Evolutionary conservation across 2,113 vertebrate species (phyloP).

Genomic region (Talpa occidentalis): DNA sequence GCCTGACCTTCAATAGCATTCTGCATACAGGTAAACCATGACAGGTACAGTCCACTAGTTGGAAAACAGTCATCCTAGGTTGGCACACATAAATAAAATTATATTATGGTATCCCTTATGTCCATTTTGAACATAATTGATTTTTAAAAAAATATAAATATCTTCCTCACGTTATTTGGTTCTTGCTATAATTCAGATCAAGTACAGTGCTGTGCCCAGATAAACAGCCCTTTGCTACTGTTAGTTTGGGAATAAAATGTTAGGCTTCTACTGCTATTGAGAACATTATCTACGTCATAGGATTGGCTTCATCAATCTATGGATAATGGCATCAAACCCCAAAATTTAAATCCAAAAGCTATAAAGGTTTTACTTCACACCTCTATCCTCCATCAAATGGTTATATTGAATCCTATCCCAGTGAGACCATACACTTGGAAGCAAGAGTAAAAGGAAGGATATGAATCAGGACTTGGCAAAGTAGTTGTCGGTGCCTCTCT

Average conservation of each 20-base stretch:
- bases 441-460: background rate
- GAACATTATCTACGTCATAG: background rate
- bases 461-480: background rate
- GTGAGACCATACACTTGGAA: background rate
- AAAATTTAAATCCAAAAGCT: background rate
- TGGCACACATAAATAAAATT: background rate
- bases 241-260: background rate
- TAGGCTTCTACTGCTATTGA: background rate
- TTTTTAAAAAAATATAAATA: constrained; percentile 5
- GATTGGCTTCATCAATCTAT: too few species aligned
- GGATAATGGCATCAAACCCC: background rate
- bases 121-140: background rate
- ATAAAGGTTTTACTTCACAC: background rate
- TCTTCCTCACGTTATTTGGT: background rate
- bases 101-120: background rate
- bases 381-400: background rate
- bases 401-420: too few species aligned
- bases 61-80: background rate
- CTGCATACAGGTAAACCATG: constrained; percentile 87
- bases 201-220: background rate
- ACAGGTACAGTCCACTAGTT: background rate
- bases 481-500: background rate
- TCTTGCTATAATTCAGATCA: background rate
- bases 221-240: background rate
- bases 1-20: constrained; percentile 90